Evolutionary conservation across 2,888 invertebrate species (phyloP), one percentile per base, ranked within the genome.

Genomic region (Latrodectus elegans): DNA sequence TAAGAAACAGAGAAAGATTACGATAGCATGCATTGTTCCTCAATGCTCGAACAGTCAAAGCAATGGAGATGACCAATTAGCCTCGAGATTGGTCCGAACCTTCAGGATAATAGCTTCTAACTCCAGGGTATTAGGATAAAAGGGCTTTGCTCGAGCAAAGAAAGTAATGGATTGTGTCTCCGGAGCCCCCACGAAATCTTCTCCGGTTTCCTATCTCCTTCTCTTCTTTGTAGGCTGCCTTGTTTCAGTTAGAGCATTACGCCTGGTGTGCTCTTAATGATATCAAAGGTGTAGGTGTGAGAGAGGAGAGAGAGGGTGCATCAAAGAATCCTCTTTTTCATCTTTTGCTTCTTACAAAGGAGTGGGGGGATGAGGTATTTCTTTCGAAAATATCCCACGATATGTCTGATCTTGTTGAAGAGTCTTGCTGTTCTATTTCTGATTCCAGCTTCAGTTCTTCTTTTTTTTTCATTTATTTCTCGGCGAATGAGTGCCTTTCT

Each of bases 21-120:
- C 81, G 73, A 73, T 73, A 67, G 65, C 65, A 65, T 14, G 67
- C 53, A 14, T 14, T 17, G 64, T 11, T 38, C 65, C 38, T 38
- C 38, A 6, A 26, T 15, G 70, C 26, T 12, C 51, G 51, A 65
- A 49, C 77, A 84, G 72, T 77, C 84, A 84, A 84, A 71, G 84
- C 84, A 84, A 84, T 84, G 84, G 84, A 84, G 84, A 84, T 84
- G 84, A 77, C 84, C 84, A 84, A 84, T 84, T 84, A 84, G 84
- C 53, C 73, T 70, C 67, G 73, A 73, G 84, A 84, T 84, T 77
- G 84, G 84, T 71, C 77, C 22, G 52, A 72, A 65, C 53, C 76
- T 49, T 52, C 14, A 60, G 83, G 83, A 84, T 84, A 84, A 84
- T 78, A 84, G 78, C 84, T 71, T 60, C 84, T 84, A 84, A 84